Percentiles rank a stretch among this genome's conserved stretches.
phyloP scores from a whole-genome alignment of 1,140 invertebrate species.

The Chironomus striatipennis region DNA sequence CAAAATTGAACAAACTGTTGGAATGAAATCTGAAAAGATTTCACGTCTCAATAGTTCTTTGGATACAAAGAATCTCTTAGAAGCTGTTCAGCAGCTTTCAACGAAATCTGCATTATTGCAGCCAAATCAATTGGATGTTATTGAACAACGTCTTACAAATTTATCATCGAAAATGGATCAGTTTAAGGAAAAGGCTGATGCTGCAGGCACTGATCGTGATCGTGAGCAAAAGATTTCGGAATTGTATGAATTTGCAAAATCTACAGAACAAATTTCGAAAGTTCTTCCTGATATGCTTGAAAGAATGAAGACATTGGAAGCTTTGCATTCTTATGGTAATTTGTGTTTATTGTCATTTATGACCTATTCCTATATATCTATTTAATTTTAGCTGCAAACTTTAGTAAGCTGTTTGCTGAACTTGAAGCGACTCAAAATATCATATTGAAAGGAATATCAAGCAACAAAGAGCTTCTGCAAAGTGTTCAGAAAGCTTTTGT shows the following conservation, averaged over 20 bases:
- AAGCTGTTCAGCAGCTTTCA: constrained; percentile 63
- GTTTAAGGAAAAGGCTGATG: constrained; percentile 58
- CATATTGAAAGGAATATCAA: constrained; percentile 58
- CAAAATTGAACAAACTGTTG: constrained; percentile 64
- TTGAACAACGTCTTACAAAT: constrained; percentile 65
- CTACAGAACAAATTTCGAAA: constrained; percentile 68
- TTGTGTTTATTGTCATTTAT: too few species aligned
- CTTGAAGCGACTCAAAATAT: constrained; percentile 73
- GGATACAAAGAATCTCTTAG: constrained; percentile 44
- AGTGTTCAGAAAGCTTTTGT: constrained; percentile 72
- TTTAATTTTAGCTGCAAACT: constrained; percentile 64
- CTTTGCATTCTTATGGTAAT: constrained; percentile 81
- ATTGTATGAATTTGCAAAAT: constrained; percentile 77
- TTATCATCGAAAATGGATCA: constrained; percentile 68
- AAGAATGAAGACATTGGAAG: constrained; percentile 70
- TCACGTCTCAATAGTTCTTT: constrained; percentile 41
- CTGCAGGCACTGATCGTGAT: constrained; percentile 57
- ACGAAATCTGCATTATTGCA: constrained; percentile 72
- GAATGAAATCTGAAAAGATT: constrained; percentile 51
- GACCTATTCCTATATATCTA: constrained; percentile 27
- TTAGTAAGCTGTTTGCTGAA: constrained; percentile 72
- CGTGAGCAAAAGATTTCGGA: constrained; percentile 74
- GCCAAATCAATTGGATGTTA: constrained; percentile 67
- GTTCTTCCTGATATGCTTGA: constrained; percentile 72
- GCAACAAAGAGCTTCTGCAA: constrained; percentile 69